phyloP scores from a whole-genome alignment of 2,113 vertebrate genomes.

The Corythornis cristatus region DNA sequence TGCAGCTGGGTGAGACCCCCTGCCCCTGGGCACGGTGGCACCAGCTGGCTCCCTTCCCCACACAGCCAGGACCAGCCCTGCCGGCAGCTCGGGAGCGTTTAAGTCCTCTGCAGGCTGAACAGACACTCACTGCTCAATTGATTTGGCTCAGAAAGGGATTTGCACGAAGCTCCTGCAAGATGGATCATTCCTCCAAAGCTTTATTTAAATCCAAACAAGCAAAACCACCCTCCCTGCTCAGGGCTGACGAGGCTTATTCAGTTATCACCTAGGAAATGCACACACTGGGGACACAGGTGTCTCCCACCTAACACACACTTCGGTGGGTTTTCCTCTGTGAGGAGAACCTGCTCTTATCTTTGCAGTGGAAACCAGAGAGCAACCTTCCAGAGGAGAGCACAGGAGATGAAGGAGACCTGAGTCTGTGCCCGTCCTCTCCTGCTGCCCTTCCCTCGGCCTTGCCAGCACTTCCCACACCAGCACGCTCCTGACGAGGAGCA shows the following conservation, averaged over 20 bases:
- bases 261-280: not conserved
- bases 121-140: not conserved
- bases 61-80: not conserved
- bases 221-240: not conserved
- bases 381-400: not conserved
- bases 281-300: not conserved
- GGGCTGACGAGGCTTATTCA: not conserved
- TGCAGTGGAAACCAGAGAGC: not conserved
- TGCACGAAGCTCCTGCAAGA: not conserved
- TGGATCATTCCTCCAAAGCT: not conserved
- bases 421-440: not conserved
- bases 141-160: not conserved
- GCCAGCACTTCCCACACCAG: not conserved
- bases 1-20: fast-evolving
- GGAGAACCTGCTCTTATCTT: not conserved
- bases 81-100: fast-evolving
- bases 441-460: not conserved
- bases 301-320: not conserved
- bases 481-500: not conserved
- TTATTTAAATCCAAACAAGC: not conserved
- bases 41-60: not conserved
- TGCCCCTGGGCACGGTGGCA: not conserved
- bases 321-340: not conserved
- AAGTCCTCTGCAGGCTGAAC: not conserved
- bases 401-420: not conserved